These are phyloP conservation scores for Temnothorax ravouxi DNA, from an alignment of 2,888 invertebrate species.

Conservation along the genomic window DNA sequence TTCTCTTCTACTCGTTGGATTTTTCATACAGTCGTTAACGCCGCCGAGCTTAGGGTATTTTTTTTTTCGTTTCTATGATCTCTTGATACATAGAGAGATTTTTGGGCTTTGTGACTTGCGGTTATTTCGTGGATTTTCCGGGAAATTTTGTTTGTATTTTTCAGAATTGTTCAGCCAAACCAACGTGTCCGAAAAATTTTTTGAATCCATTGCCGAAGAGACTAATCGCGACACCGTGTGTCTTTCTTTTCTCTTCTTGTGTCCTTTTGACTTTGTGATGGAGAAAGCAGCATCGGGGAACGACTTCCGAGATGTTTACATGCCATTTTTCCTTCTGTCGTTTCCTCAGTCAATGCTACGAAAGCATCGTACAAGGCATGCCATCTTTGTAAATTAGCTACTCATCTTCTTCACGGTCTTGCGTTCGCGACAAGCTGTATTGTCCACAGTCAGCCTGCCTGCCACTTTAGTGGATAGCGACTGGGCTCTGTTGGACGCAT, in stretches of 20 bases:
- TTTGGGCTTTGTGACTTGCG: slow-evolving; percentile 35
- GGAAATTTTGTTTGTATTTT: slow-evolving; percentile 53
- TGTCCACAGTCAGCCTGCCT: slow-evolving; percentile 57
- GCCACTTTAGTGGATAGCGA: slow-evolving; percentile 92
- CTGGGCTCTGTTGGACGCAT: slow-evolving; percentile 96
- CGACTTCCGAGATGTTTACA: slow-evolving; percentile 61
- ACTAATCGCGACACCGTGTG: slow-evolving; percentile 42
- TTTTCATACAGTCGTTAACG: slow-evolving; percentile 56
- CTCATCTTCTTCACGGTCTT: slow-evolving; percentile 62
- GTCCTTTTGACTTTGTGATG: slow-evolving; percentile 25
- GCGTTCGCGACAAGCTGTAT: slow-evolving; percentile 65
- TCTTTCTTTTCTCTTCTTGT: background rate
- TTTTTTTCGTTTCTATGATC: slow-evolving; percentile 39
- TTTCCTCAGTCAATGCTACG: slow-evolving; percentile 61
- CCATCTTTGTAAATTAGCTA: slow-evolving; percentile 63
- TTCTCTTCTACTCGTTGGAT: slow-evolving; percentile 39
- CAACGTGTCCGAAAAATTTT: slow-evolving; percentile 55
- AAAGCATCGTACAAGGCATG: slow-evolving; percentile 60
- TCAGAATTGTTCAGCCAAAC: slow-evolving; percentile 53
- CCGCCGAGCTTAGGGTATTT: slow-evolving; percentile 51
- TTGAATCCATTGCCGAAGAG: slow-evolving; percentile 56
- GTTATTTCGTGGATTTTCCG: slow-evolving; percentile 46
- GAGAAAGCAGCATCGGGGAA: slow-evolving; percentile 68
- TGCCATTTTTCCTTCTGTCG: slow-evolving; percentile 62
- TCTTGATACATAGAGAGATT: slow-evolving; percentile 46